phyloP scores from a whole-genome alignment of 2,113 vertebrate genomes.

The Numida meleagris region DNA sequence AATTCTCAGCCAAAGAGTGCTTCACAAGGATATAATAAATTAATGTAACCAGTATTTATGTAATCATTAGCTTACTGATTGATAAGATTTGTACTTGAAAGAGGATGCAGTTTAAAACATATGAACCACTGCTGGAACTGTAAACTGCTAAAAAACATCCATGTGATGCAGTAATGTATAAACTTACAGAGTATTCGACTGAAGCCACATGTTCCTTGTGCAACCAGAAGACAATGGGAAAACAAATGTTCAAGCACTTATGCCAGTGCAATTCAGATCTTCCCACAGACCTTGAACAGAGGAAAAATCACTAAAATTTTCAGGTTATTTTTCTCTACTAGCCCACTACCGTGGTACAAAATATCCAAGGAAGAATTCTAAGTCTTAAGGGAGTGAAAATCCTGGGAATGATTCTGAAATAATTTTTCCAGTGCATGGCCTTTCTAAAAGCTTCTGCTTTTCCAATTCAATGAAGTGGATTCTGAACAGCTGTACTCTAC shows the following conservation, averaged over 20 bases:
- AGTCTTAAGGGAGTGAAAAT: neutral
- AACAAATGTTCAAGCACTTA: neutral
- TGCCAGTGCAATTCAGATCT: neutral
- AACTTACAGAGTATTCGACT: neutral
- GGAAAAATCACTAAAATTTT: neutral
- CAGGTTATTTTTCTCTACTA: neutral
- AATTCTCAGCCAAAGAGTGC: neutral
- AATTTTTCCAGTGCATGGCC: neutral
- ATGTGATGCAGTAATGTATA: neutral
- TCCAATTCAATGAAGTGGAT: neutral
- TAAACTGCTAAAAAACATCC: neutral
- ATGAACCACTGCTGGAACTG: neutral
- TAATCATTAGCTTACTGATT: neutral
- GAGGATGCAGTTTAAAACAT: neutral
- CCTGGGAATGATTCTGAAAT: neutral
- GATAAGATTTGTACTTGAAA: neutral
- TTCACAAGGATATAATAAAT: neutral
- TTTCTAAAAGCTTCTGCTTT: neutral
- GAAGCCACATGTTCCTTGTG: neutral
- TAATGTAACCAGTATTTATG: neutral
- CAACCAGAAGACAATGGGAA: conserved; percentile 1
- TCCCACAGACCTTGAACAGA: neutral
- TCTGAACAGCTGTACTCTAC: neutral
- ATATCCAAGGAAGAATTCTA: neutral
- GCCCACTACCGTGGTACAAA: neutral